These are phyloP conservation scores for Apomyelois bistriatella DNA, from an alignment of 2,888 invertebrate genomes.

Conservation along the genomic window DNA sequence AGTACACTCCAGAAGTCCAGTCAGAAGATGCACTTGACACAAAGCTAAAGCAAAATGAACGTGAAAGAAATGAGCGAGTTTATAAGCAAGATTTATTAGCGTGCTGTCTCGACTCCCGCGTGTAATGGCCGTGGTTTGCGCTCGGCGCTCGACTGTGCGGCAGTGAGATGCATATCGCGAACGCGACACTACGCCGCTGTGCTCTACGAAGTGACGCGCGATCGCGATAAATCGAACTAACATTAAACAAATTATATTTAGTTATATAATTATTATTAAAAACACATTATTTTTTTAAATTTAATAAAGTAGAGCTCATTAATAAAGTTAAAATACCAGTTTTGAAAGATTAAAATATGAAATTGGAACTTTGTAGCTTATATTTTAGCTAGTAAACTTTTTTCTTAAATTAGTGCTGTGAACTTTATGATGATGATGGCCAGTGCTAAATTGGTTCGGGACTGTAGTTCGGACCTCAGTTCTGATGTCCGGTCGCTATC, in stretches of 20 bases:
- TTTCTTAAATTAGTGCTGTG: slow-evolving; percentile 8
- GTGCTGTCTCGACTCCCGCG: slow-evolving; percentile 15
- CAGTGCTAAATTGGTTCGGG: slow-evolving; percentile 76
- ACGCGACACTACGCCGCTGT: slow-evolving; percentile 42
- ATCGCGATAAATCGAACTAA: slow-evolving; percentile 34
- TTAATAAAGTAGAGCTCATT: background rate
- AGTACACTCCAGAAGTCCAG: background rate
- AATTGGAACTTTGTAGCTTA: slow-evolving; percentile 2
- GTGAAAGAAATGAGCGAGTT: slow-evolving; percentile 25
- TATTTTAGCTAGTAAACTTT: background rate
- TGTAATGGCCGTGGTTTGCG: slow-evolving; percentile 16
- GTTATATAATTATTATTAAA: too few species aligned
- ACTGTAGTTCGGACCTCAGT: slow-evolving; percentile 74
- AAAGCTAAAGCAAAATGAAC: slow-evolving; percentile 3
- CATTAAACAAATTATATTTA: background rate
- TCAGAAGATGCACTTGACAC: slow-evolving; percentile 1
- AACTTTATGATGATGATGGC: slow-evolving; percentile 73
- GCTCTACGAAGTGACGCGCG: slow-evolving; percentile 38
- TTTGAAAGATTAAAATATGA: background rate
- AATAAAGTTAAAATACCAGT: background rate
- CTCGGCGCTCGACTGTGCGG: slow-evolving; percentile 13
- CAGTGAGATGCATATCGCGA: slow-evolving; percentile 54
- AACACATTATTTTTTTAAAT: background rate
- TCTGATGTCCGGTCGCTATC: slow-evolving; percentile 73
- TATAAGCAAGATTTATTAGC: slow-evolving; percentile 19